A percentile compares a stretch with the other conserved stretches of the same genome.
Evolutionary conservation across 2,797 vertebrate genomes (phyloP).

Genomic region (Botia kubotai): DNA sequence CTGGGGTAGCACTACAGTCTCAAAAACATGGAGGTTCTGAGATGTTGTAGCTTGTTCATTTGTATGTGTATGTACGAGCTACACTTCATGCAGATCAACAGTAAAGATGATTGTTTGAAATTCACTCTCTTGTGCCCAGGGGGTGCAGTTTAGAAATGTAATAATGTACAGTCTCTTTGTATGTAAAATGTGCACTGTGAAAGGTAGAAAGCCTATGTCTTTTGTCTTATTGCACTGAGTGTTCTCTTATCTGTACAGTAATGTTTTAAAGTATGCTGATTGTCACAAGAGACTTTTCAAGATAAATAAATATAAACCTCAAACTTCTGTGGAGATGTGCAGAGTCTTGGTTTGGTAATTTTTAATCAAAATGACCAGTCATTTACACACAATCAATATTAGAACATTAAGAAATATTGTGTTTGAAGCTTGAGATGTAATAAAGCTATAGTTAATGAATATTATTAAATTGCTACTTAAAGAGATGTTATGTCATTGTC

Average conservation of each 20-base stretch:
- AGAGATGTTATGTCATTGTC: too few species aligned
- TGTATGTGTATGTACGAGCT: slow-evolving; percentile 74
- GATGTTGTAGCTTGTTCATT: slow-evolving; percentile 48
- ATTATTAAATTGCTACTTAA: too few species aligned
- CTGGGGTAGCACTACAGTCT: slow-evolving; percentile 36
- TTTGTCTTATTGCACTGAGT: slow-evolving; percentile 98
- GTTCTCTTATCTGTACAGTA: slow-evolving; percentile 79
- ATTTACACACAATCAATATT: too few species aligned
- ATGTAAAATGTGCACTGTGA: slow-evolving; percentile 96
- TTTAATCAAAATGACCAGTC: neutral
- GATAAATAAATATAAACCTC: slow-evolving; percentile 82
- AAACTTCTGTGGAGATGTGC: slow-evolving; percentile 63
- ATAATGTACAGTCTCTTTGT: slow-evolving; percentile 94
- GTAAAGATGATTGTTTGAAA: slow-evolving; percentile 87
- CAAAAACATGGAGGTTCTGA: slow-evolving; percentile 26
- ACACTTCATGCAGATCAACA: slow-evolving; percentile 77
- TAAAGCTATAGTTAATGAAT: too few species aligned
- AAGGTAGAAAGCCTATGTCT: slow-evolving; percentile 83
- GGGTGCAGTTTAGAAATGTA: slow-evolving; percentile 85
- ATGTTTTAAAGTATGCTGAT: slow-evolving; percentile 79
- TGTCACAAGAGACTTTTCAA: slow-evolving; percentile 82
- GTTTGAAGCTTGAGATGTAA: too few species aligned
- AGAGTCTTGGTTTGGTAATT: slow-evolving; percentile 48
- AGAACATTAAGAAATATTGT: too few species aligned
- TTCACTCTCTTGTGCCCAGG: slow-evolving; percentile 85